Percentiles rank a stretch among this genome's conserved stretches.
phyloP scores from a whole-genome alignment of 2,888 invertebrate genomes.

The Monopis laevigella region DNA sequence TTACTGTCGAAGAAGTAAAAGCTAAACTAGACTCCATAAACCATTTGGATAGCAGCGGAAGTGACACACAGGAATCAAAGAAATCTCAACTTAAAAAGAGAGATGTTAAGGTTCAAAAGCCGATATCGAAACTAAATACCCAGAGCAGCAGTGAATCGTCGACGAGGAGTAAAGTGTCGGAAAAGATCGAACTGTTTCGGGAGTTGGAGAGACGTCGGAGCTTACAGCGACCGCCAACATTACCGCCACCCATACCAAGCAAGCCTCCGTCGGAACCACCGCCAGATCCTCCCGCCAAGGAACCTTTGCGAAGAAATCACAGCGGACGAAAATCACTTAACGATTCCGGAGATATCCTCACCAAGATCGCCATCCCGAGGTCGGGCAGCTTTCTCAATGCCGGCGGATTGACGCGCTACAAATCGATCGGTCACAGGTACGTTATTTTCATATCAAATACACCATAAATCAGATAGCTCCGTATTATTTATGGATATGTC shows the following conservation, averaged over 20 bases:
- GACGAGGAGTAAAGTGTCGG: slow-evolving; percentile 57
- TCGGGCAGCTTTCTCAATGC: slow-evolving; percentile 88
- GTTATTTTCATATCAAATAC: slow-evolving; percentile 21
- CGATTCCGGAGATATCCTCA: slow-evolving; percentile 81
- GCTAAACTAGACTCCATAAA: slow-evolving; percentile 63
- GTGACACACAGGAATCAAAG: slow-evolving; percentile 62
- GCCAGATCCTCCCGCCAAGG: slow-evolving; percentile 33
- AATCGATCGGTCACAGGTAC: slow-evolving; percentile 74
- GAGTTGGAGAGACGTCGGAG: slow-evolving; percentile 55
- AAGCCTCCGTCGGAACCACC: slow-evolving; percentile 39
- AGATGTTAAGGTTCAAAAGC: slow-evolving; percentile 30
- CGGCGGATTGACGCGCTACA: slow-evolving; percentile 79
- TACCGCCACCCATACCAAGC: slow-evolving; percentile 56
- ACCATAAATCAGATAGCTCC: background rate
- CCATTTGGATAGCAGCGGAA: slow-evolving; percentile 48
- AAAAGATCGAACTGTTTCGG: slow-evolving; percentile 59
- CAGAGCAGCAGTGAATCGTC: slow-evolving; percentile 51
- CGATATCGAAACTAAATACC: slow-evolving; percentile 27
- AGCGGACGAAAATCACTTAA: slow-evolving; percentile 55
- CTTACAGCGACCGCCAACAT: slow-evolving; percentile 53
- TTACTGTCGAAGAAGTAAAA: slow-evolving; percentile 65
- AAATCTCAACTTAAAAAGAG: slow-evolving; percentile 49
- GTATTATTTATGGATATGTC: background rate
- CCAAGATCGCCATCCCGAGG: slow-evolving; percentile 86
- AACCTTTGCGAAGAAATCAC: slow-evolving; percentile 52